Percentiles rank a stretch among this genome's conserved stretches.
These are phyloP conservation scores for Chaenocephalus aceratus DNA, from an alignment of 2,113 vertebrate genomes.

Conservation along the genomic window DNA sequence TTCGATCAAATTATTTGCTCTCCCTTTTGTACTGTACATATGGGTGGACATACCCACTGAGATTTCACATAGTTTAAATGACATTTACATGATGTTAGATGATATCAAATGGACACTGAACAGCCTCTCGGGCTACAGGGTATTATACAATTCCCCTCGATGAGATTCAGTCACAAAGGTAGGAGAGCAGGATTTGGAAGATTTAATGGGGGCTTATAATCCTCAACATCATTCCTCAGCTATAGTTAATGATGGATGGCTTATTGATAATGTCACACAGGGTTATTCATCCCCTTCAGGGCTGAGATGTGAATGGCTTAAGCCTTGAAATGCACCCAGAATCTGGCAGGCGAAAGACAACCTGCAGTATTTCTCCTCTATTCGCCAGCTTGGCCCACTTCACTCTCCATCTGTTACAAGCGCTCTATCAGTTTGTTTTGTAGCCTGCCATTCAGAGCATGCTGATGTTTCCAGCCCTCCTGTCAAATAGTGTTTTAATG, in stretches of 20 bases:
- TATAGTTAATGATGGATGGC: slow-evolving; percentile 44
- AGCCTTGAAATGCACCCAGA: not conserved
- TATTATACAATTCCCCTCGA: slow-evolving; percentile 13
- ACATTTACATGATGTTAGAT: slow-evolving; percentile 51
- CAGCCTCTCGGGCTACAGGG: slow-evolving; percentile 27
- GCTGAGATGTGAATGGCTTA: slow-evolving; percentile 4
- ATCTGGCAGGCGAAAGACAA: slow-evolving; percentile 41
- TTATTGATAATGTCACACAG: slow-evolving; percentile 34
- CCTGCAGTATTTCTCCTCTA: slow-evolving; percentile 44
- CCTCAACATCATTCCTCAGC: slow-evolving; percentile 23
- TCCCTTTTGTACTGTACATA: slow-evolving; percentile 37
- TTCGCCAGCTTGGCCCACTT: slow-evolving; percentile 58
- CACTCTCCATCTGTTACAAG: slow-evolving; percentile 51
- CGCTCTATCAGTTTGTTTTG: slow-evolving; percentile 56
- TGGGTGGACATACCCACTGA: slow-evolving; percentile 39
- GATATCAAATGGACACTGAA: slow-evolving; percentile 37
- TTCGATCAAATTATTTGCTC: slow-evolving; percentile 44
- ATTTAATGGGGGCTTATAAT: slow-evolving; percentile 51
- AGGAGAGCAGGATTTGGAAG: slow-evolving; percentile 24
- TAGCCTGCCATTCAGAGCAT: slow-evolving; percentile 31
- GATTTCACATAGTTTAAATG: slow-evolving; percentile 55
- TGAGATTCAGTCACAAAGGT: slow-evolving; percentile 36
- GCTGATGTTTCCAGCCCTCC: slow-evolving; percentile 15
- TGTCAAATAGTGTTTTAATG: slow-evolving; percentile 37
- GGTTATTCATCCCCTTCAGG: slow-evolving; percentile 20